Percentiles rank a stretch among this genome's conserved stretches.
These are phyloP conservation scores for Cyphomyrmex costatus DNA, from an alignment of 1,140 invertebrate species.

Conservation along the genomic window DNA sequence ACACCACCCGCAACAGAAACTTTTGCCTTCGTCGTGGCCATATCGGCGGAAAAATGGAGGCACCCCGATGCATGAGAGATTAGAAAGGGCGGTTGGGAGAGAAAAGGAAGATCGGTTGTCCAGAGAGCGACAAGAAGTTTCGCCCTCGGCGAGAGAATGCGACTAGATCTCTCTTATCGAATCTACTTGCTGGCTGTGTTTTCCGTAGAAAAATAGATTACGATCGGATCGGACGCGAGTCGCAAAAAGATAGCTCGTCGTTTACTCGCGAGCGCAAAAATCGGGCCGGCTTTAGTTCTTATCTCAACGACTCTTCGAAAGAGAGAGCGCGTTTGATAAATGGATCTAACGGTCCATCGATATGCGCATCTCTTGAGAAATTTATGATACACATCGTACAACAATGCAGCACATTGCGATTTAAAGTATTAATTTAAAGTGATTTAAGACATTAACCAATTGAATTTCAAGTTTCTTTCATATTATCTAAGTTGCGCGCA, in stretches of 20 bases:
- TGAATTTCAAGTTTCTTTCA: not conserved
- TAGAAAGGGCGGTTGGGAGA: not conserved
- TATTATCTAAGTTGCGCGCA: not conserved
- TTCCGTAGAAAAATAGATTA: constrained; percentile 64
- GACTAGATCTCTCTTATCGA: constrained; percentile 64
- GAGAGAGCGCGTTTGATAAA: constrained; percentile 48
- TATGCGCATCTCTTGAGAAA: constrained; percentile 27
- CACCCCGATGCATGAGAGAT: constrained; percentile 53
- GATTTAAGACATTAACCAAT: not conserved
- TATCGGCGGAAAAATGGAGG: constrained; percentile 61
- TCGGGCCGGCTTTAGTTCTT: constrained; percentile 40
- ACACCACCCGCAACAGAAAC: constrained; percentile 51
- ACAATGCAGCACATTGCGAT: constrained; percentile 1
- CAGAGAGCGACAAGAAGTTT: constrained; percentile 64
- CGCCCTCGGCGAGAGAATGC: not conserved
- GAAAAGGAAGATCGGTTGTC: not conserved
- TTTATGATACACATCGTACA: constrained; percentile 35
- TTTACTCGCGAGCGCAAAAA: constrained; percentile 59
- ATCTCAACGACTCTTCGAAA: constrained; percentile 46
- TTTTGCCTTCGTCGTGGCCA: constrained; percentile 53
- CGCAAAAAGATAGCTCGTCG: constrained; percentile 49
- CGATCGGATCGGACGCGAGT: constrained; percentile 32
- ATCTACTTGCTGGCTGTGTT: constrained; percentile 55
- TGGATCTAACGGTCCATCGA: constrained; percentile 42
- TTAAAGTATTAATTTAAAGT: not conserved